Evolutionary conservation across 2,113 vertebrate genomes (phyloP), one percentile per base, ranked within the genome.

Genomic region (Anseranas semipalmata): DNA sequence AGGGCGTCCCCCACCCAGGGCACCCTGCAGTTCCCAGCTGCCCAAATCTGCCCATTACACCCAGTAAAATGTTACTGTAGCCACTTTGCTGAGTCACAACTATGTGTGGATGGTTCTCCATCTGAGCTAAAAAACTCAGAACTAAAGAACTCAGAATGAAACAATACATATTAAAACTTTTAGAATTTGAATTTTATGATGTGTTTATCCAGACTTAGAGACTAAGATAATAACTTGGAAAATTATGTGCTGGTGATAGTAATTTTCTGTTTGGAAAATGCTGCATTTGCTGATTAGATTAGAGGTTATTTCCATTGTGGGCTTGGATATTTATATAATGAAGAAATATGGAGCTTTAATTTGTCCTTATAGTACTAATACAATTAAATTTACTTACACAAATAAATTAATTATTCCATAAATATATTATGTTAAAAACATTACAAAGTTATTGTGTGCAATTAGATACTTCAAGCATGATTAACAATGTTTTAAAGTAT

Each of bases 361-460:
- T 96, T 89, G 67, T 87, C 91, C 95, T 94, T 87, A n/a, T 85
- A 87, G 7, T 15, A 95, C 85, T 95, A 96, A 94, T 87, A 74
- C 86, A 85, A 95, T 97, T 94, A 60, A 88, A 95, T 97, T 89
- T 89, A 79, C 50, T 93, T 93, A 60, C 37, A 87, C 35, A 93
- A 94, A 92, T 71, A 87, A 82, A 93, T 95, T 91, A 90, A 95
- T 95, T 95, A 83, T 92, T 95, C 74, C 37, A 80, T 96, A 96
- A 95, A 81, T 89, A 70, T 6, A 55, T 93, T 92, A 92, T 90
- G 81, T 87, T 95, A 85, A 95, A 96, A 95, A 83, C 43, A 95
- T 96, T 95, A 91, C 15, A 35, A 90, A 96, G 92, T 86, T 84
- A 93, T 81, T 74, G 66, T 89, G 43, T 55, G 25, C 74, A 95